Base-by-base conservation (phyloP, 2,113 vertebrate genomes). In the Tinamus guttatus region DNA sequence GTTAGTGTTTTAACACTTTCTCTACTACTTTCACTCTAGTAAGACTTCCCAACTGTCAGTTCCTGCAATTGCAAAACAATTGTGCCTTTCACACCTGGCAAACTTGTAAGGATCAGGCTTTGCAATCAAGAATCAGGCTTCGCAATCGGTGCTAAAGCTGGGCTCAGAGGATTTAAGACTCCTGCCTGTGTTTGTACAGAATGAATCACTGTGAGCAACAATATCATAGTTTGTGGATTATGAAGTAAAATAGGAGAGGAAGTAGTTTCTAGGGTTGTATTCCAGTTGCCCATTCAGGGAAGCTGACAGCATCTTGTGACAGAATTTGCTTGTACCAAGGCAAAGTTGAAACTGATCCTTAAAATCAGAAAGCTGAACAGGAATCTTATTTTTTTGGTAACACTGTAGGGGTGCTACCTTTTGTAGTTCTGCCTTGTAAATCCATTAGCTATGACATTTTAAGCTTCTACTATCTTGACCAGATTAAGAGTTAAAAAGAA, bases 361-460 rank as follows among this genome's bases (percentile, higher is more conserved):
- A 20, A 56, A 67, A 75, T 82, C 13, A 76, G 67, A 77, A 77
- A 73, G 7, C 5, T 47, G 22, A 87, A 20, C 12, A 9, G 75
- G 36, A 81, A 59, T 64, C 15, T 58, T 63, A 36, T 63, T 40
- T 56, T 11, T 13, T 52, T 7, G 38, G 27, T 45, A 13, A 27
- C 13, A 45, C 9, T 1, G 4, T 3, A 58, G 34, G 51, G 45
- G 41, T 13, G 56, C n/a, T 10, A 0, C 7, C 13, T 7, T 12
- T 5, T 36, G 40, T 41, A 63, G 22, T 8, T 38, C 22, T 49
- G n/a, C 13, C 32, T 64, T 18, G 7, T 32, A 34, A 3, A 62
- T 19, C 21, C 25, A 49, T 63, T 27, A 22, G 12, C 20, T 68
- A 16, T 10, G 54, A 16, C 47, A 40, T 3, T 65, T 32, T 30